Conservation (phyloP, 2,888 invertebrate species). For the Parnassius smintheus region DNA sequence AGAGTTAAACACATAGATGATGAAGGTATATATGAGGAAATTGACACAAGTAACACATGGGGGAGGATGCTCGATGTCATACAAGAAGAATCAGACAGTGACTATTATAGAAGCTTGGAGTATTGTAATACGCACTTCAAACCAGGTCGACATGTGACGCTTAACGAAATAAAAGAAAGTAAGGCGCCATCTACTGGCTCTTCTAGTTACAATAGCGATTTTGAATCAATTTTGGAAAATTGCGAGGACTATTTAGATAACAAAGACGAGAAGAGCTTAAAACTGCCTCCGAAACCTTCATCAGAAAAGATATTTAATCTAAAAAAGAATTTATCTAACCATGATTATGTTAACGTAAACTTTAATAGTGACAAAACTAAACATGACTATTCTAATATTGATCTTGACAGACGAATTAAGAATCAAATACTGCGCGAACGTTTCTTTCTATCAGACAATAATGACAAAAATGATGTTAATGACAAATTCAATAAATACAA, state of each 20-base stretch:
- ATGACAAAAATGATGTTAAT: slow-evolving; percentile 62
- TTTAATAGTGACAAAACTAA: slow-evolving; percentile 38
- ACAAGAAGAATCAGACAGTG: slow-evolving; percentile 74
- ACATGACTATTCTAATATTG: slow-evolving; percentile 37
- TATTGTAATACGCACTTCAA: slow-evolving; percentile 59
- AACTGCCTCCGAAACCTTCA: slow-evolving; percentile 59
- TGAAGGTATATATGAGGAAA: slow-evolving; percentile 65
- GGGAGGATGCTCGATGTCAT: slow-evolving; percentile 61
- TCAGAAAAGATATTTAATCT: slow-evolving; percentile 68
- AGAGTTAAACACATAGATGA: slow-evolving; percentile 46
- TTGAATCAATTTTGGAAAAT: slow-evolving; percentile 51
- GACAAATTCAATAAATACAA: slow-evolving; percentile 56
- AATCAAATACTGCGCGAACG: slow-evolving; percentile 64
- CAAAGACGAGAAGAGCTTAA: slow-evolving; percentile 41
- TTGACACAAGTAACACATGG: slow-evolving; percentile 59
- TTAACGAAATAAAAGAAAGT: slow-evolving; percentile 40
- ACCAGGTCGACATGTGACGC: slow-evolving; percentile 32
- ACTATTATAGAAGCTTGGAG: slow-evolving; percentile 72
- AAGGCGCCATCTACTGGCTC: slow-evolving; percentile 30
- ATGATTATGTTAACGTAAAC: slow-evolving; percentile 65
- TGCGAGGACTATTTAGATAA: slow-evolving; percentile 49
- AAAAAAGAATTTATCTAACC: slow-evolving; percentile 69
- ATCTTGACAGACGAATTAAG: slow-evolving; percentile 50
- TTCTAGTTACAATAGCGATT: slow-evolving; percentile 36
- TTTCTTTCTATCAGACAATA: slow-evolving; percentile 55